Conservation (phyloP, 2,888 invertebrate species). For the Salpingus planirostris region DNA sequence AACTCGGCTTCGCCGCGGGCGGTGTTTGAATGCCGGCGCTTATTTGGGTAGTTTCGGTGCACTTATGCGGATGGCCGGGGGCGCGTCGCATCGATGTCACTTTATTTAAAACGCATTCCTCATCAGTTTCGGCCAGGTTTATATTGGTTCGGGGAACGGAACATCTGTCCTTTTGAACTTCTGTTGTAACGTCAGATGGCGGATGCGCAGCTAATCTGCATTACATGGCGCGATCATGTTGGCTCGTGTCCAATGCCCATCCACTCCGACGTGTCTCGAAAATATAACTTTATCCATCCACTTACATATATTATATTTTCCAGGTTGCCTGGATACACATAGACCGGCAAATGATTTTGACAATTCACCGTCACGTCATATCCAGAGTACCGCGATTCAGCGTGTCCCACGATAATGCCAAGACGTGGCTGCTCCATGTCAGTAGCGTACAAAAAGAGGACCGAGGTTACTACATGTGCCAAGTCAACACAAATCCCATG, state of each 20-base stretch:
- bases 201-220: conserved; percentile 31
- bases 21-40: too few species aligned
- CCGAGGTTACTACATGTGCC: conserved; percentile 85
- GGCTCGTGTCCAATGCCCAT: conserved; percentile 26
- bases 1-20: too few species aligned
- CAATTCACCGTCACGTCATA: conserved; percentile 86
- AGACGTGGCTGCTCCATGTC: conserved; percentile 86
- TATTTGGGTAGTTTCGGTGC: too few species aligned
- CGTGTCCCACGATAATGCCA: conserved; percentile 84
- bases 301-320: conserved; percentile 17
- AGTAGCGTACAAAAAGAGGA: conserved; percentile 87
- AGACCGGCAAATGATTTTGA: conserved; percentile 87
- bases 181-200: conserved; percentile 22
- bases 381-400: conserved; percentile 84
- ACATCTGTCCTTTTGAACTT: conserved; percentile 24
- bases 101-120: conserved; percentile 22
- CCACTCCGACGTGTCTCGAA: conserved; percentile 17
- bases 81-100: conserved; percentile 3
- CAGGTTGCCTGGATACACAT: conserved; percentile 95
- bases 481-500: conserved; percentile 88
- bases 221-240: conserved; percentile 30
- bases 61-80: too few species aligned
- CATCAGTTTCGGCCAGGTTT: conserved; percentile 19
- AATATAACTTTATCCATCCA: conserved; percentile 17
- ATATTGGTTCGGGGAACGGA: conserved; percentile 22